Percentiles rank a stretch among this genome's conserved stretches.
Conservation (phyloP, 53 echinoderm and acorn worm genomes). For the Astropecten irregularis region DNA sequence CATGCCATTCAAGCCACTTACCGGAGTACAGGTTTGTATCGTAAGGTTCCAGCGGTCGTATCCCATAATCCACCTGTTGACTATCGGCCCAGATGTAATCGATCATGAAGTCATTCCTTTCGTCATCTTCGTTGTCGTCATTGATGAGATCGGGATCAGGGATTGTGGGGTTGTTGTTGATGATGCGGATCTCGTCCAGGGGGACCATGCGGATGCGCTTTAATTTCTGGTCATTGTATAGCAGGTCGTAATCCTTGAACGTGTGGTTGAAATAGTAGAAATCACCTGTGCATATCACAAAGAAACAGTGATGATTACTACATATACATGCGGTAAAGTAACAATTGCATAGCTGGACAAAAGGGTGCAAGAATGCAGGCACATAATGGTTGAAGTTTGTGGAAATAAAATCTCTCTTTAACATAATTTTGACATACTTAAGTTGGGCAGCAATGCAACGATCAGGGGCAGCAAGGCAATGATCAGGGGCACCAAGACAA, state of each 20-base stretch:
- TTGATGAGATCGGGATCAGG: slow-evolving; percentile 47
- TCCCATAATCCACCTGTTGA: slow-evolving; percentile 39
- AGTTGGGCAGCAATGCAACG: no score
- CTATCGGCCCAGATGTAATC: slow-evolving; percentile 59
- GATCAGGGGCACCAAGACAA: no score
- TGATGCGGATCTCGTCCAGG: slow-evolving; percentile 39
- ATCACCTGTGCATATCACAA: slow-evolving; percentile 13
- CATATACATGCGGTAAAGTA: no score
- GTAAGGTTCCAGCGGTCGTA: slow-evolving; percentile 21
- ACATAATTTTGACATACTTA: no score
- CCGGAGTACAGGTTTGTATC: slow-evolving; percentile 35
- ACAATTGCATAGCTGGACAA: no score
- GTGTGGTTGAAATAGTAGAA: slow-evolving; percentile 38
- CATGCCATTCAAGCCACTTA: slow-evolving; percentile 14
- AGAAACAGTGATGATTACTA: not conserved
- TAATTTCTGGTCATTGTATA: no score
- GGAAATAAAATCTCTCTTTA: no score
- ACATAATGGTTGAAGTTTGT: no score
- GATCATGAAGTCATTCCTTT: slow-evolving; percentile 38
- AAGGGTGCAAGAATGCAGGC: no score
- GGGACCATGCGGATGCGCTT: slow-evolving; percentile 31
- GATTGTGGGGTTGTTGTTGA: slow-evolving; percentile 43
- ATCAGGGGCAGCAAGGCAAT: no score
- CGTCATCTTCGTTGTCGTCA: slow-evolving; percentile 45
- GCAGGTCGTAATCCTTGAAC: slow-evolving; percentile 38